phyloP scores from a whole-genome alignment of 2,888 invertebrate genomes.

The Listrodromus nycthemerus region DNA sequence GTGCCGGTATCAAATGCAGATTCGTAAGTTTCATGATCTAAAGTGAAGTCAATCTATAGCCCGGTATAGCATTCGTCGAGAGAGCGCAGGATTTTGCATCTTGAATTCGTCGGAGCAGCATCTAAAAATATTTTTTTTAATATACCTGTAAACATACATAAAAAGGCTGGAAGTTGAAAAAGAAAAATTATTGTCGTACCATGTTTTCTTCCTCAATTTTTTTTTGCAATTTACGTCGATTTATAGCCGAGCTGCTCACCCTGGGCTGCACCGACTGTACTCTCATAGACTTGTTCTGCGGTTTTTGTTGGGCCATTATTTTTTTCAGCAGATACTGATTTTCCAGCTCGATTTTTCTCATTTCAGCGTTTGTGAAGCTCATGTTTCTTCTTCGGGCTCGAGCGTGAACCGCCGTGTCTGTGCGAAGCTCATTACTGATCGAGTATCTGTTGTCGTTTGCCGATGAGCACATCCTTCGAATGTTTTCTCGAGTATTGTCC shows the following conservation, averaged over 20 bases:
- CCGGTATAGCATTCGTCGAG: constrained; percentile 68
- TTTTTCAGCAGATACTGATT: constrained; percentile 84
- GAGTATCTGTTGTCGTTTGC: constrained; percentile 58
- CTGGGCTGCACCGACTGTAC: constrained; percentile 66
- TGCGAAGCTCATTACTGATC: background rate
- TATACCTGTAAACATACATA: background rate
- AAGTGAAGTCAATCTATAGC: constrained; percentile 75
- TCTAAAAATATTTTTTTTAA: constrained; percentile 70
- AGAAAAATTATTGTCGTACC: constrained; percentile 76
- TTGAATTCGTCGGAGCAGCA: constrained; percentile 78
- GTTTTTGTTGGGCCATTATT: constrained; percentile 82
- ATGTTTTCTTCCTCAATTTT: constrained; percentile 86
- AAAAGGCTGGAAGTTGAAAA: background rate
- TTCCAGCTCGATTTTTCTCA: constrained; percentile 84
- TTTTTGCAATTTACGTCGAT: constrained; percentile 84
- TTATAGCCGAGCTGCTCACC: constrained; percentile 84
- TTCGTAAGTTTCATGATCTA: constrained; percentile 59
- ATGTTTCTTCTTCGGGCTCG: constrained; percentile 79
- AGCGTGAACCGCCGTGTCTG: background rate
- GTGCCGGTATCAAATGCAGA: constrained; percentile 49
- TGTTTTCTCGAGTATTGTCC: constrained; percentile 37
- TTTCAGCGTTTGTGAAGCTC: constrained; percentile 84
- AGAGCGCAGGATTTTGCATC: constrained; percentile 77
- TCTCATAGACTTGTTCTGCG: constrained; percentile 68
- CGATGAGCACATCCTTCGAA: constrained; percentile 51